These are phyloP conservation scores for Diarsia mendica DNA, from an alignment of 2,888 invertebrate genomes.

Conservation along the genomic window DNA sequence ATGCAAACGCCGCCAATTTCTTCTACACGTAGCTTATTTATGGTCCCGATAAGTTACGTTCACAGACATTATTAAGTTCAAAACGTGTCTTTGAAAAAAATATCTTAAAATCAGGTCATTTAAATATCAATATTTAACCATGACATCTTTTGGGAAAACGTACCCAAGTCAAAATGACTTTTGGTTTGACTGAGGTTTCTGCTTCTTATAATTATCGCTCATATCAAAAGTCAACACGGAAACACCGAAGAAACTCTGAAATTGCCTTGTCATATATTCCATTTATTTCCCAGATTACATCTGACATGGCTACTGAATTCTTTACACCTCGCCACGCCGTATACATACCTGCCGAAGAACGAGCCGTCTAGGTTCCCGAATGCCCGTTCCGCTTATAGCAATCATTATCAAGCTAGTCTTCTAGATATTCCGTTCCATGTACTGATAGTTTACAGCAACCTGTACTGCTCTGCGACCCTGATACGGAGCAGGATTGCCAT, in stretches of 20 bases:
- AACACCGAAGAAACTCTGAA: background rate
- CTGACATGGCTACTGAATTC: constrained; percentile 46
- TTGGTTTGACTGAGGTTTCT: background rate
- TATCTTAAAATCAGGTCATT: background rate
- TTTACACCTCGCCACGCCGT: constrained; percentile 32
- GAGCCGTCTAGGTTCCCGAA: background rate
- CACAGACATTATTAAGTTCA: constrained; percentile 39
- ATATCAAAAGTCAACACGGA: background rate
- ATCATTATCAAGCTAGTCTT: constrained; percentile 52
- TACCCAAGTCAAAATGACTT: background rate
- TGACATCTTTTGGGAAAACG: background rate
- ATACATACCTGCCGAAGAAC: constrained; percentile 37
- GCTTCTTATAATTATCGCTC: background rate
- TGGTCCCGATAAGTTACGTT: constrained; percentile 47
- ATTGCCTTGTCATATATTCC: constrained; percentile 32
- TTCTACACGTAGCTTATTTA: constrained; percentile 59
- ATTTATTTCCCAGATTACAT: constrained; percentile 51
- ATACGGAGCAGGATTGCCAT: constrained; percentile 78
- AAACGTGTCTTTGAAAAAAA: constrained; percentile 4
- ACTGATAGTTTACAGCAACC: constrained; percentile 75
- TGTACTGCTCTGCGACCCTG: constrained; percentile 82
- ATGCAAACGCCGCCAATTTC: constrained; percentile 55
- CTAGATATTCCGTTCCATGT: constrained; percentile 77
- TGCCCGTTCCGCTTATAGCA: background rate
- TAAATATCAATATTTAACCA: background rate